phyloP scores from a whole-genome alignment of 2,797 vertebrate species.

The Limosa lapponica region DNA sequence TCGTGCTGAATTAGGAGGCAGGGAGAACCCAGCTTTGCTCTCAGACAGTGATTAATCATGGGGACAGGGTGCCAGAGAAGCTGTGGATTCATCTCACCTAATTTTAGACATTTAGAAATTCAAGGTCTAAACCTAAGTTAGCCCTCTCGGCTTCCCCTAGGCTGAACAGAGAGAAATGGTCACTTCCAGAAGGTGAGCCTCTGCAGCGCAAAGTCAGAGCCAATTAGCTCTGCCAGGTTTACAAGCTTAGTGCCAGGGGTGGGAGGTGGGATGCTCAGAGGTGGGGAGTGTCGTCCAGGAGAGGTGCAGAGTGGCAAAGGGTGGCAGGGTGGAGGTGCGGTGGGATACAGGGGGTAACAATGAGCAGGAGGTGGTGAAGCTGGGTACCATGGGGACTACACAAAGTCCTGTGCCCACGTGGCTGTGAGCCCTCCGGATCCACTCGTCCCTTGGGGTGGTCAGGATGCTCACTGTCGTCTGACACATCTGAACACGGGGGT shows the following conservation, averaged over 20 bases:
- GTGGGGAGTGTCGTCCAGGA: background rate
- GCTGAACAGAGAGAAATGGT: background rate
- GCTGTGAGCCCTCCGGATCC: background rate
- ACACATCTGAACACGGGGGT: fast-evolving
- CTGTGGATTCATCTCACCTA: background rate
- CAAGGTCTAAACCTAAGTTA: background rate
- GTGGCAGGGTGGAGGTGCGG: background rate
- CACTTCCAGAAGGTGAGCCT: background rate
- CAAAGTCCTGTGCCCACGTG: fast-evolving
- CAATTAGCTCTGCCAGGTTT: background rate
- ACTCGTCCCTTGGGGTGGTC: background rate
- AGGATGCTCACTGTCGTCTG: background rate
- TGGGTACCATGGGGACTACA: fast-evolving
- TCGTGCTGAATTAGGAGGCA: background rate
- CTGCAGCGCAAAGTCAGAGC: background rate
- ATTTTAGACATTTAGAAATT: background rate
- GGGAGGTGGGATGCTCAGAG: background rate
- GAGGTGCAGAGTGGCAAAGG: background rate
- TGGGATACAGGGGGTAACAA: fast-evolving
- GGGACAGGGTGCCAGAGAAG: background rate
- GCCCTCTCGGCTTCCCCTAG: background rate
- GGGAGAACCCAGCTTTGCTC: background rate
- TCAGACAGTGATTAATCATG: background rate
- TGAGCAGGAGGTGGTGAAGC: background rate
- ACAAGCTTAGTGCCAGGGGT: background rate